Conservation (phyloP, 1,140 invertebrate genomes). For the Drosophila arizonae region DNA sequence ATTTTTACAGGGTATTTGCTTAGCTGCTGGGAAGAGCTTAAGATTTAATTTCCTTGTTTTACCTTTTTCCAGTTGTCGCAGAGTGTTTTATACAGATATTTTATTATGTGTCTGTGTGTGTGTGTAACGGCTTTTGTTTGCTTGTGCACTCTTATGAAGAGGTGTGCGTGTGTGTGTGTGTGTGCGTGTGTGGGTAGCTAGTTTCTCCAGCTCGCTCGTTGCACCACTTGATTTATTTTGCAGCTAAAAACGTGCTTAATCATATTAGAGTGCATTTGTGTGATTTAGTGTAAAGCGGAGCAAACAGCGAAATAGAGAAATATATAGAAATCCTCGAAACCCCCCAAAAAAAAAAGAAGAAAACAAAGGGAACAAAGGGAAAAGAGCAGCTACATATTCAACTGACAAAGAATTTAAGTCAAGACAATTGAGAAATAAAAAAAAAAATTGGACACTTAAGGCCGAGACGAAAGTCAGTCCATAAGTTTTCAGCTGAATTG, state of each 20-base stretch:
- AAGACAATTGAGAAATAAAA: slow-evolving; percentile 25
- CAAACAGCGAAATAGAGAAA: slow-evolving; percentile 34
- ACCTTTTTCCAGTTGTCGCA: slow-evolving; percentile 57
- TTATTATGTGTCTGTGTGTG: slow-evolving; percentile 33
- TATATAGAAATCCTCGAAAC: slow-evolving; percentile 2
- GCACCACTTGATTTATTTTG: slow-evolving; percentile 74
- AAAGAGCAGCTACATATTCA: neutral
- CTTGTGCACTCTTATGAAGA: slow-evolving; percentile 1
- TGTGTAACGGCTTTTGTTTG: slow-evolving; percentile 41
- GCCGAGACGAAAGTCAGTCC: neutral
- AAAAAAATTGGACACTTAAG: slow-evolving; percentile 14
- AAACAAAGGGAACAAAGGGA: too few species aligned
- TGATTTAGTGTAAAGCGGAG: slow-evolving; percentile 67
- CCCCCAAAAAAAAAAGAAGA: too few species aligned
- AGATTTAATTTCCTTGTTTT: slow-evolving; percentile 28
- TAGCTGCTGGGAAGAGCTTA: neutral
- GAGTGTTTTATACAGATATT: slow-evolving; percentile 52
- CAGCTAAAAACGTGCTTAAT: slow-evolving; percentile 79
- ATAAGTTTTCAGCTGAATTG: too few species aligned
- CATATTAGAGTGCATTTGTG: slow-evolving; percentile 80
- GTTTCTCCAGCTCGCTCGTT: slow-evolving; percentile 57
- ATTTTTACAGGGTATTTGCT: slow-evolving; percentile 30
- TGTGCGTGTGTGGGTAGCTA: slow-evolving; percentile 22
- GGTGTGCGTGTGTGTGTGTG: slow-evolving; percentile 16
- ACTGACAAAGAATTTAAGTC: slow-evolving; percentile 11